phyloP scores from a whole-genome alignment of 2,113 vertebrate species.

The Zosterops lateralis region DNA sequence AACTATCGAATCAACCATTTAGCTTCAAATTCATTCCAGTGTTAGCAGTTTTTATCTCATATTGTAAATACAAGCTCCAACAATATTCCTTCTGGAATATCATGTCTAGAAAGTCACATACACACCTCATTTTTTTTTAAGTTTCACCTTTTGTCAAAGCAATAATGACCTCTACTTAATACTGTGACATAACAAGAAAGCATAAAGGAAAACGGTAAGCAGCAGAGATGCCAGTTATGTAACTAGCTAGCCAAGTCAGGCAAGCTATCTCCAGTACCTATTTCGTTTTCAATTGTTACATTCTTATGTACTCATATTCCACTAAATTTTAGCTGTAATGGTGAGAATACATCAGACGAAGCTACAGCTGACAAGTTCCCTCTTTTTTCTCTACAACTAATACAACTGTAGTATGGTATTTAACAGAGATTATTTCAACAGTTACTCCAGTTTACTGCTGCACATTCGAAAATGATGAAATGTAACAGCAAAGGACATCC shows the following conservation, averaged over 20 bases:
- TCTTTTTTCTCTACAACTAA: not conserved
- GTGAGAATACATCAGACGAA: not conserved
- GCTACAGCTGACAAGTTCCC: not conserved
- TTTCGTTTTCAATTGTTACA: not conserved
- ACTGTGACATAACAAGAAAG: not conserved
- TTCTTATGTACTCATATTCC: not conserved
- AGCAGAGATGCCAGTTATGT: not conserved
- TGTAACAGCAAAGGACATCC: not conserved
- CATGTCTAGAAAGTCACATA: not conserved
- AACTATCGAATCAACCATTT: not conserved
- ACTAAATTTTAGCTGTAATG: not conserved
- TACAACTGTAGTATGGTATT: not conserved
- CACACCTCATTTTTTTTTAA: not conserved
- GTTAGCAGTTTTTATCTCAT: not conserved
- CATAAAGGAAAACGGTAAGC: not conserved
- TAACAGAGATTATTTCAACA: not conserved
- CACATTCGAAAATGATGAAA: not conserved
- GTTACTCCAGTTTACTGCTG: not conserved
- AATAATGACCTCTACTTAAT: not conserved
- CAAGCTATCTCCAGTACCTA: not conserved
- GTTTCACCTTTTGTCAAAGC: not conserved
- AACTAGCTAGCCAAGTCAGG: not conserved
- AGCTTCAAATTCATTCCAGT: not conserved
- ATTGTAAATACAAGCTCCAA: rapidly evolving
- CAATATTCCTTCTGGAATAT: not conserved